Evolutionary conservation across 2,797 vertebrate species (phyloP), one percentile per base, ranked within the genome.

Genomic region (Ctenopoma kingsleyae): DNA sequence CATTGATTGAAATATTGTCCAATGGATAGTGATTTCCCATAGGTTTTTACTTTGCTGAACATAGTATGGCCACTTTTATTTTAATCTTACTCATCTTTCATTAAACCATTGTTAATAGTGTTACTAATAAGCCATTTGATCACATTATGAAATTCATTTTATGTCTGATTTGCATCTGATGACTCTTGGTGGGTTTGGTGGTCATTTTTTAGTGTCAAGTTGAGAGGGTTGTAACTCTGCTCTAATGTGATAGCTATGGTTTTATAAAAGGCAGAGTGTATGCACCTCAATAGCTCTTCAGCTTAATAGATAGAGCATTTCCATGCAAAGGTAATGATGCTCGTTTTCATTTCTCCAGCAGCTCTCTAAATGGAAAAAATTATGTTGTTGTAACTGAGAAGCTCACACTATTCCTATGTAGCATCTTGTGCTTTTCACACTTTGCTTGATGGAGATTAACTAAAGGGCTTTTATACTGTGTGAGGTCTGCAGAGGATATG

Each of bases 281-380:
- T 46, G 20, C 23, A 6, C 48, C 63, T 76, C 38, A 8, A 63
- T 68, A 40, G 71, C 67, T 75, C 67, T 78, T 46, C 30, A 46
- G 58, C 63, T 55, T 81, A 80, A 86, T 76, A 62, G 76, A 80
- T 57, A 19, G 68, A 80, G 67, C 67, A 41, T 83, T 77, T 84
- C 79, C 61, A 74, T 79, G 77, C 77, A 85, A 85, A 85, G 64
- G 63, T 83, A 87, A 84, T 76, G 71, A 78, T 55, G 78, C 78
- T 61, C 62, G 0, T 48, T 85, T 72, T 79, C 46, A 55, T 67
- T 78, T 79, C 72, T 78, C 71, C 69, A 59, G 53, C 59, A 49
- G 19, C 19, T 32, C 50, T 76, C 81, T 82, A 87, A 89, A 92
- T 89, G 88, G 81, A 88, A 76, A 27, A 83, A 89, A 73, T 58